Evolutionary conservation across 2,888 invertebrate species (phyloP), one percentile per base, ranked within the genome.

Genomic region (Tetranychus piercei): DNA sequence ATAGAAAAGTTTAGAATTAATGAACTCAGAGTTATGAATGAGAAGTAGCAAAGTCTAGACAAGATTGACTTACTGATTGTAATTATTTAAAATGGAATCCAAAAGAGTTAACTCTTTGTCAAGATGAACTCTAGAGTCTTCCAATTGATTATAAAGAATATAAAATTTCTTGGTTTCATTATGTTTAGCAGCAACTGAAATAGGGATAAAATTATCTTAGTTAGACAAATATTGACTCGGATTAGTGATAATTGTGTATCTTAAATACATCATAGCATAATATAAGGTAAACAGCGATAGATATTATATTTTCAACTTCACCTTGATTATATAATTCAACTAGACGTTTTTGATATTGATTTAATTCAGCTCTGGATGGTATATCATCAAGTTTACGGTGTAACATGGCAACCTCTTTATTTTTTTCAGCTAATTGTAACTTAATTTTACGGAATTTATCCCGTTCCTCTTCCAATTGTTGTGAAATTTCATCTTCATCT

Each of bases 91-190:
- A 71, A 83, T 82, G 6, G 83, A 83, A 76, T 83, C 83, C 74
- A 83, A 78, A n/a, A 83, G 78, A 72, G 80, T 81, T 34, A 83
- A 86, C 84, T 97, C 96, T 82, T 94, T 95, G 78, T 89, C 89
- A 81, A 95, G 87, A 82, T 95, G 96, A 67, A 90, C 85, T 82
- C 92, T 90, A n/a, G 92, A 91, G 84, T 96, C 95, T 82, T 93
- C 90, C 74, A 96, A 85, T 2, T 94, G 94, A 82, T 99, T 97
- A 84, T 94, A 94, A 77, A 96, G 86, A 67, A 92, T 93, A 82
- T 91, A 97, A 85, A 93, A 95, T 85, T 96, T 94, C 83, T 96
- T 96, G 0, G 96, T 96, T 86, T 97, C 95, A 81, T 91, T 90
- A 82, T 96, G 94, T 80, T 93, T 95, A 44, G 91, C 90, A 77